These are phyloP conservation scores for Bungarus multicinctus DNA, from an alignment of 2,113 vertebrate genomes.

Conservation along the genomic window DNA sequence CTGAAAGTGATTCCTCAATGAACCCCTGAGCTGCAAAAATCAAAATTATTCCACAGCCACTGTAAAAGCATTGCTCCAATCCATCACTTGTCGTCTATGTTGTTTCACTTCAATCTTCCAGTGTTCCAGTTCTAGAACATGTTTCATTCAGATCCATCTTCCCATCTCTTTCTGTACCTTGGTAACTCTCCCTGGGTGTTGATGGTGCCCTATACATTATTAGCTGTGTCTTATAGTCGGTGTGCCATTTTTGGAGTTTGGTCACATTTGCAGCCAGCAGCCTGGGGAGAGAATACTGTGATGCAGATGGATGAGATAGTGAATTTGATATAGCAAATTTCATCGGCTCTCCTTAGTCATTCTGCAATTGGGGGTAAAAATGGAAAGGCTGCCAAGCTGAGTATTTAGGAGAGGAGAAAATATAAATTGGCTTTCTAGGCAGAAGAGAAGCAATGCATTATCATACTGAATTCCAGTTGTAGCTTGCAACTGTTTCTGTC, in stretches of 20 bases:
- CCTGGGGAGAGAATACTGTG: not conserved
- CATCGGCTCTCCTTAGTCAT: slow-evolving; percentile 16
- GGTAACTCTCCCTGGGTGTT: not conserved
- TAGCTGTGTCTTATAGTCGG: not conserved
- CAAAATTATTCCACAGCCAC: not conserved
- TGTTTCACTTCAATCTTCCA: not conserved
- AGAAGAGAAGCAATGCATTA: slow-evolving; percentile 45
- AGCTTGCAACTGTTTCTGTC: not conserved
- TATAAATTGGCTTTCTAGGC: slow-evolving; percentile 45
- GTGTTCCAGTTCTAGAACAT: not conserved
- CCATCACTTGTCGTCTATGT: not conserved
- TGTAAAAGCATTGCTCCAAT: not conserved
- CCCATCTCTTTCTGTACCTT: not conserved
- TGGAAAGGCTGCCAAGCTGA: slow-evolving; percentile 27
- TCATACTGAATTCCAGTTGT: not conserved
- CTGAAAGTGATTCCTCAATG: not conserved
- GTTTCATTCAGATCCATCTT: not conserved
- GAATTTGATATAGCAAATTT: slow-evolving; percentile 8
- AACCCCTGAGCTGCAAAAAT: not conserved
- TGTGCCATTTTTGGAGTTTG: not conserved
- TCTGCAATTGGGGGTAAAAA: slow-evolving; percentile 23
- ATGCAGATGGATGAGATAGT: not conserved
- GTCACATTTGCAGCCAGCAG: slow-evolving; percentile 5
- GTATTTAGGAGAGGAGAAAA: slow-evolving; percentile 37
- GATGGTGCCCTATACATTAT: not conserved